Evolutionary conservation across 2,888 invertebrate genomes (phyloP), one percentile per base, ranked within the genome.

Genomic region (Tribolium freemani): DNA sequence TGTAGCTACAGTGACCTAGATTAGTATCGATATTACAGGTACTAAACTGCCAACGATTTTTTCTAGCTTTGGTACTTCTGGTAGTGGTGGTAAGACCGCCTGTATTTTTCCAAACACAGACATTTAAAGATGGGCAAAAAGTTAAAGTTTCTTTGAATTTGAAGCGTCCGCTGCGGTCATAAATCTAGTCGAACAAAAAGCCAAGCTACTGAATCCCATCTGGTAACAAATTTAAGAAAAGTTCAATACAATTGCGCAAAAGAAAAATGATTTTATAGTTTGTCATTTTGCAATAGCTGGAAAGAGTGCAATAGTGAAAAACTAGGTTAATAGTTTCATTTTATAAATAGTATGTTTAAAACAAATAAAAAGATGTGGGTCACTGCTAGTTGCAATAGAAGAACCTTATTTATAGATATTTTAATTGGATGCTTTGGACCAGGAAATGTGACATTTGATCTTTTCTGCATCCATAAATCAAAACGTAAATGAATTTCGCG

Each of bases 361-460:
- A 64, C 53, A 64, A 64, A 64, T 64, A 64, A 64, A 64, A 64
- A 64, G 26, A 63, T 64, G 20, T 64, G 64, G 64, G 64, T 64
- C 50, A 51, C 63, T 63, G 50, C 38, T 64, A 64, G 64, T 53
- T 53, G 64, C 64, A 64, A 54, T 63, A 13, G 20, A 50, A 10
- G 20, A 10, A 10, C 48, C 31, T 63, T 63, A 31, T 63, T 31
- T 31, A 26, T 16, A 63, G 63, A 51, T 30, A 63, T 63, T 63
- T 63, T 50, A 63, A 63, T 63, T 63, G 38, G 63, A 13, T n/a
- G 9, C 38, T 60, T 48, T 51, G 26, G 63, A 71, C 72, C 75
- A 76, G 73, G 75, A 75, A 76, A 75, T 76, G 72, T 53, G 76
- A 75, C 67, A 78, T 75, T 38, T 58, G 76, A 78, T 78, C 69